Evolutionary conservation across 2,113 vertebrate species (phyloP), one percentile per base, ranked within the genome.

Genomic region (Todiramphus saurophagus): DNA sequence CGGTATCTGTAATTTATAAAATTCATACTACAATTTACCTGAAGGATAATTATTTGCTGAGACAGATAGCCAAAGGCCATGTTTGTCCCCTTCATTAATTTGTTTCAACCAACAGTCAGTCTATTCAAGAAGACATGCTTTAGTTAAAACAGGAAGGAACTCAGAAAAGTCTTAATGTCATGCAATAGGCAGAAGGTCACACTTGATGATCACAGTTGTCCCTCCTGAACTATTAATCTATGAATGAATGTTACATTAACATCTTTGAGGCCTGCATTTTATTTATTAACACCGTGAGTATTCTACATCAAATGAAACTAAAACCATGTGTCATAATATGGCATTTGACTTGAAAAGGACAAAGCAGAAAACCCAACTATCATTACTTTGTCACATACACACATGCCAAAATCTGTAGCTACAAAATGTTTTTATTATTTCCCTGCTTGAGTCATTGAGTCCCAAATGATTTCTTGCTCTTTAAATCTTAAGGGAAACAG

Each of bases 161-260:
- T 86, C 18, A 9, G 79, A 69, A 73, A 77, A 93, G 69, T 77
- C 83, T 76, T 94, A 83, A 88, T 67, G 60, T 35, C 76, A 93
- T 2, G 28, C 0, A 2, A 86, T 12, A 84, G 64, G 60, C 85
- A 92, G 89, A 88, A 94, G 88, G 76, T 90, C 88, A 92, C 88
- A 90, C 76, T 59, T 59, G 50, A 89, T 95, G 80, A 93, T 93
- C 90, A 92, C 75, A 81, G 62, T 20, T 67, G 56, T 94, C 60
- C 79, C 60, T 67, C 53, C 55, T 86, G 90, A 92, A 73, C 78
- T 95, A 83, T 63, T 96, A 77, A 94, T 93, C 83, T 67, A 56
- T 20, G 46, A 88, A 81, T 63, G 55, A 97, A 96, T 67, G 85
- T 46, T 83, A 80, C 43, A 96, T 77, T 90, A 92, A 86, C 88